Percentiles rank a stretch among this genome's conserved stretches.
Conservation (phyloP, 2,888 invertebrate genomes). For the Drosophila hamatofila region DNA sequence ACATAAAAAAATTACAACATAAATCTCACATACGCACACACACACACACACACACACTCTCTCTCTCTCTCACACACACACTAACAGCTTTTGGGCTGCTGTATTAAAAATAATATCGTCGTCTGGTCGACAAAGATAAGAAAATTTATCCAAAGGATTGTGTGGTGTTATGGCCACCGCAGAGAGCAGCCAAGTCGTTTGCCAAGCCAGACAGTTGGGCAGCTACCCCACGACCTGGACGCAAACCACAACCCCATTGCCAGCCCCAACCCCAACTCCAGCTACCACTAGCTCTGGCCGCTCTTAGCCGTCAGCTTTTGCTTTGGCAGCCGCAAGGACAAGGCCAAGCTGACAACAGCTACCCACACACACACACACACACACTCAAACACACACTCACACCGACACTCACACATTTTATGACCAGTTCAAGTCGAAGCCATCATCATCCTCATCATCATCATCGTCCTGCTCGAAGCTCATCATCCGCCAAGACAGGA, state of each 20-base stretch:
- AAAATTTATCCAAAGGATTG: conserved; percentile 84
- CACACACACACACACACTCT: conserved; percentile 35
- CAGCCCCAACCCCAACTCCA: neutral
- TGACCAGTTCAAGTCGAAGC: conserved; percentile 75
- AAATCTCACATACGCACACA: conserved; percentile 59
- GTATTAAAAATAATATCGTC: conserved; percentile 85
- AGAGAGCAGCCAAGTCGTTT: conserved; percentile 51
- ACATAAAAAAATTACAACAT: conserved; percentile 76
- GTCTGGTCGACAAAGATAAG: conserved; percentile 85
- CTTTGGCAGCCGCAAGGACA: conserved; percentile 71
- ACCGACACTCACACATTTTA: conserved; percentile 54
- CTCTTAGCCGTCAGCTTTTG: conserved; percentile 15
- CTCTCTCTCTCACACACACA: too few species aligned
- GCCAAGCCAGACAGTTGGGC: conserved; percentile 33
- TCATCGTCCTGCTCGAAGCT: conserved; percentile 59
- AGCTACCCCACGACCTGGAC: conserved; percentile 5
- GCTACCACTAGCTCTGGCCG: neutral
- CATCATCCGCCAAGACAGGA: conserved; percentile 41
- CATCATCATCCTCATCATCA: conserved; percentile 68
- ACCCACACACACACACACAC: conserved; percentile 5
- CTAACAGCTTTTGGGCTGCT: conserved; percentile 52
- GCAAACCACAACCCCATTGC: neutral
- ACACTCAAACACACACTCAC: conserved; percentile 20
- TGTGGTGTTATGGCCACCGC: conserved; percentile 73
- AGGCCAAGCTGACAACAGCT: conserved; percentile 38